Evolutionary conservation across 2,113 vertebrate genomes (phyloP), one percentile per base, ranked within the genome.

Genomic region (Paraplagusia blochii): DNA sequence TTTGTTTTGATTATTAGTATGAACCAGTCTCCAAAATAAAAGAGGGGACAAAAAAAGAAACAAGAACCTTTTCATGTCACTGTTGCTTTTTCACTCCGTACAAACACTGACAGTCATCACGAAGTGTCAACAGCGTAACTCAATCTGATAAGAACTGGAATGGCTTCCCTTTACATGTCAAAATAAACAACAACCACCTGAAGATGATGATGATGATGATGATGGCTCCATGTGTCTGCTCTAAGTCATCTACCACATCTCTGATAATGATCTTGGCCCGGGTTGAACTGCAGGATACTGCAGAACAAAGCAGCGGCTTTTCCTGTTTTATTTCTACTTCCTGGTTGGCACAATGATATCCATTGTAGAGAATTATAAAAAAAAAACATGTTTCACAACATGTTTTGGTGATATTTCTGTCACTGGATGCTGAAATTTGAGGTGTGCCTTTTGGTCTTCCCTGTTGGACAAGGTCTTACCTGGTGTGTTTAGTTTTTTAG

Each of bases 1-100:
- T 74, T 43, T 44, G 65, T 81, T 81, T 69, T 66, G 22, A 29
- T 29, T 6, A 29, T 29, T 29, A 29, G 63, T 58, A 83, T 80
- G 57, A 51, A 74, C 45, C 53, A 36, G 39, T 39, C 40, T 40
- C 47, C 2, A 10, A 66, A 69, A 64, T 22, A 59, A 58, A 69
- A 33, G 47, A 48, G 67, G 66, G 59, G 63, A 9, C 35, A 11
- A 72, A 14, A 13, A 62, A 62, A 63, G 44, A 70, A 76, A 46
- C 42, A 11, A 54, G 61, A 42, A 59, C 54, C 77, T 70, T 55
- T 70, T 61, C 52, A 29, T 64, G 22, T 43, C 38, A 13, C 22
- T 10, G 35, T 35, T n/a, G 48, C 19, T 42, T 48, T 79, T 69
- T 49, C 17, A 46, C n/a, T 29, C 19, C 38, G 63, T 39, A 17